Evolutionary conservation across 2,888 invertebrate genomes (phyloP), one percentile per base, ranked within the genome.

Genomic region (Litoditis marina): DNA sequence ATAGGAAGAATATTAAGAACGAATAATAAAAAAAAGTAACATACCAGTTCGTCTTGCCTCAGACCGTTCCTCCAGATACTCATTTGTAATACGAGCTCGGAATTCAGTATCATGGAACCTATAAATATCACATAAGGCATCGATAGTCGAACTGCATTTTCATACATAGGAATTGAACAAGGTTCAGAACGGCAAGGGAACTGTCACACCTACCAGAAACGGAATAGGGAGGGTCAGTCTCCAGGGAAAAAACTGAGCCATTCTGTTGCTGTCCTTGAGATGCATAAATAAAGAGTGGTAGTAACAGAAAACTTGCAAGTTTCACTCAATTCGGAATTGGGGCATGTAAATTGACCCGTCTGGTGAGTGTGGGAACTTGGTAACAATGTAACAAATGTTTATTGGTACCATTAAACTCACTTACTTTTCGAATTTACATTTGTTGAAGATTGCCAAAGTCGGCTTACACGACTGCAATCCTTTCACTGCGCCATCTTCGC

Each of bases 31-130:
- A n/a, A n/a, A n/a, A n/a, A n/a, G n/a, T n/a, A n/a, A n/a, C 71
- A 71, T 63, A 50, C 74, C 76, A 19, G 71, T 74, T 1, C 67
- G 54, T 32, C 76, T 60, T 0, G 73, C 74, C 8, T 67, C 69
- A 3, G 74, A 71, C 27, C 74, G 55, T 46, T 74, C 74, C 25
- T 50, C 49, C 13, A 81, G 62, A 58, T 80, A 81, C 19, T 74
- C 78, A 27, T 80, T 75, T 1, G 81, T 81, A 27, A 80, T 72
- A 39, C 64, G 57, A 27, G 77, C 73, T 13, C 81, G 75, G 53
- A 68, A 80, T 0, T 69, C 71, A n/a, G 68, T 68, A 63, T 82
- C 80, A 52, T 76, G 72, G 65, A 81, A 81, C 66, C 81, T 81
- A 34, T 27, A 61, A 27, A 46, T n/a, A n/a, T n/a, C 11, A 36